These are phyloP conservation scores for Cotesia vestalis DNA, from an alignment of 1,140 invertebrate genomes.

Conservation along the genomic window DNA sequence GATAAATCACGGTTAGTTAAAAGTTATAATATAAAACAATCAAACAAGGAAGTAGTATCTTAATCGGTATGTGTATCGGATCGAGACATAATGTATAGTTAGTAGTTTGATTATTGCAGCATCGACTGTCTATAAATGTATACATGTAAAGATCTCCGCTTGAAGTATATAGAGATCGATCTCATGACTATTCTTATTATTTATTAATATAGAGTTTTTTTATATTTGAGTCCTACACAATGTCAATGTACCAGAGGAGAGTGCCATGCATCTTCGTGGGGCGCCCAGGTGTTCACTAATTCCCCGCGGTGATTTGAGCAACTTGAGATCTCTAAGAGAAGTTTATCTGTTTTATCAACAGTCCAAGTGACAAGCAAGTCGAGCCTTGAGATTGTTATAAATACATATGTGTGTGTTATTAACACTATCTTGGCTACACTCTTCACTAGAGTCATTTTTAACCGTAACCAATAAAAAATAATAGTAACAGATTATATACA, in stretches of 20 bases:
- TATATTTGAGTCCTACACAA: not conserved
- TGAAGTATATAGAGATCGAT: not conserved
- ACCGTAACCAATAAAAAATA: no score
- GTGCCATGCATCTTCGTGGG: slow-evolving; percentile 26
- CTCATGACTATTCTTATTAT: not conserved
- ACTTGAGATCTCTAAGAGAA: slow-evolving; percentile 10
- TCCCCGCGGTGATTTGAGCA: slow-evolving; percentile 14
- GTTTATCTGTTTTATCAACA: slow-evolving; percentile 52
- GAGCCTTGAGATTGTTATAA: not conserved
- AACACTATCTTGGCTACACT: no score
- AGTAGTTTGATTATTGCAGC: no score
- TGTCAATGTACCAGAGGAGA: not conserved
- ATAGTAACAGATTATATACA: no score
- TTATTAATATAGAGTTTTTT: not conserved
- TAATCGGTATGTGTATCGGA: not conserved
- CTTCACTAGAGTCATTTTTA: no score
- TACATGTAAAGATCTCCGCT: not conserved
- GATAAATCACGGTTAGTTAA: slow-evolving; percentile 24
- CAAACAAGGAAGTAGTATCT: slow-evolving; percentile 27
- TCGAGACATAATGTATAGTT: no score
- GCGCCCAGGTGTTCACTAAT: slow-evolving; percentile 20
- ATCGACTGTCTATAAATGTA: no score
- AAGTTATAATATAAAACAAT: not conserved
- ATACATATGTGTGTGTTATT: no score
- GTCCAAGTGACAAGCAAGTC: slow-evolving; percentile 38